These are phyloP conservation scores for Malaclemys terrapin DNA, from an alignment of 2,113 vertebrate species.

Conservation along the genomic window DNA sequence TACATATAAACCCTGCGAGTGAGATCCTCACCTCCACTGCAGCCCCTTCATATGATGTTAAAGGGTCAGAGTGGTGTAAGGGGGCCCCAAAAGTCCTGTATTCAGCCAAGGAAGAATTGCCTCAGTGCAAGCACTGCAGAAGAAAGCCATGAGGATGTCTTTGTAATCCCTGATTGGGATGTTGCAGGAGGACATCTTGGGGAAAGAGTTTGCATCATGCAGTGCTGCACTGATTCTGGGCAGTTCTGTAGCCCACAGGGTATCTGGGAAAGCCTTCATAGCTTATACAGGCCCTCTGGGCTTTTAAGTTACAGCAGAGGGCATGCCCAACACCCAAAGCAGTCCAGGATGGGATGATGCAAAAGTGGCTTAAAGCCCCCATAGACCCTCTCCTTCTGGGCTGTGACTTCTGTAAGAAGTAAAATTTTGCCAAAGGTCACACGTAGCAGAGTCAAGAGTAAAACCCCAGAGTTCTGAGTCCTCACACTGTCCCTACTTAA, in stretches of 20 bases:
- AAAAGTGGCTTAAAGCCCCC: not conserved
- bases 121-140: not conserved
- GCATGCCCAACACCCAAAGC: not conserved
- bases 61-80: not conserved
- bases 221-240: not conserved
- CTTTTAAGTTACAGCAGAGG: not conserved
- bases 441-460: not conserved
- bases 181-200: not conserved
- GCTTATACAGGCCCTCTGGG: not conserved
- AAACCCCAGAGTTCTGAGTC: not conserved
- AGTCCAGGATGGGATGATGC: not conserved
- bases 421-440: not conserved
- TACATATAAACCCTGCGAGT: not conserved
- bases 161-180: not conserved
- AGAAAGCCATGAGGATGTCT: rapidly evolving
- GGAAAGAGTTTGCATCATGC: not conserved
- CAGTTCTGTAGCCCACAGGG: rapidly evolving
- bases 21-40: not conserved
- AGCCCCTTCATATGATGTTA: not conserved
- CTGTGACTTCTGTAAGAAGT: not conserved
- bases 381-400: not conserved
- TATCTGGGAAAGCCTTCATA: not conserved
- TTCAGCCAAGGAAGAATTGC: not conserved
- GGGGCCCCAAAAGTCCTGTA: not conserved
- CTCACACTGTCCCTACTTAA: not conserved